phyloP scores from a whole-genome alignment of 2,888 invertebrate species.

The Cyclophora punctaria region DNA sequence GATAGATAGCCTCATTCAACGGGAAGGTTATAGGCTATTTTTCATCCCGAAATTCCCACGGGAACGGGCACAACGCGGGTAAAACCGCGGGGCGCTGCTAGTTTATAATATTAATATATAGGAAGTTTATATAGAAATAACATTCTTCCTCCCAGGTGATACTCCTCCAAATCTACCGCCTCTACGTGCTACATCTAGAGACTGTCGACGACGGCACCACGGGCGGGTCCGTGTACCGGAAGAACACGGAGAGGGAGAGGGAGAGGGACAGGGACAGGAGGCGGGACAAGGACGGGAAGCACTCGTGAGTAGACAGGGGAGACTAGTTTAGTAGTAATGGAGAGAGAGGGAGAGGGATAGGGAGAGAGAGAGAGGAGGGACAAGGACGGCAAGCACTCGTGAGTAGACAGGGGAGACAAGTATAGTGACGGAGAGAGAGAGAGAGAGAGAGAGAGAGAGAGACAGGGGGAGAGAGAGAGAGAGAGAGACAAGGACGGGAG shows the following conservation, averaged over 20 bases:
- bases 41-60: too few relatives aligned
- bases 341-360: constrained; percentile 38
- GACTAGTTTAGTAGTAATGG: constrained; percentile 54
- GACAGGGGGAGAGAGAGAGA: too few relatives aligned
- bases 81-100: too few relatives aligned
- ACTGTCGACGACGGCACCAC: constrained; percentile 56
- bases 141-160: constrained; percentile 77
- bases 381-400: constrained; percentile 50
- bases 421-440: constrained; percentile 44
- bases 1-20: too few relatives aligned
- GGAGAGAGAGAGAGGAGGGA: constrained; percentile 30
- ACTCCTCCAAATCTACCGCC: constrained; percentile 86
- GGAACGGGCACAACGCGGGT: too few relatives aligned
- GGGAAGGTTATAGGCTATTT: too few relatives aligned
- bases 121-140: too few relatives aligned
- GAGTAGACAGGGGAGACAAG: constrained; percentile 39
- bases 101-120: too few relatives aligned
- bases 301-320: constrained; percentile 38
- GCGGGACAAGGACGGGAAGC: constrained; percentile 47
- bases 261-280: constrained; percentile 27
- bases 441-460: constrained; percentile 45
- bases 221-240: constrained; percentile 53
- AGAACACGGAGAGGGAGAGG: constrained; percentile 38
- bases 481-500: constrained; percentile 44
- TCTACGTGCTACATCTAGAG: constrained; percentile 87